Conservation (phyloP, 2,797 vertebrate genomes). For the Botia almorhae region DNA sequence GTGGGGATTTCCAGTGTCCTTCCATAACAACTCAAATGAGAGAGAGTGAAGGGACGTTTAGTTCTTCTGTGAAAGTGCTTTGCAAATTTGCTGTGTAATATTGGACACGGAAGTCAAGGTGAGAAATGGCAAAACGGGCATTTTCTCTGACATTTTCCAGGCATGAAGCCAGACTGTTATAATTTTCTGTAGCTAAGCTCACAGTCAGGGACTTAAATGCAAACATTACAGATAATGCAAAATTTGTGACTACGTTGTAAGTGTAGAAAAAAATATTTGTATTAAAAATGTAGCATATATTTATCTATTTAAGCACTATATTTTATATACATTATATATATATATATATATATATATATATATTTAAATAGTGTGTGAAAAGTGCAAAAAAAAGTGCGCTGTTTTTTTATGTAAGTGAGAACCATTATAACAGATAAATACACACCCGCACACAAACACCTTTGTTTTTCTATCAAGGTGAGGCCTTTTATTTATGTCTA, state of each 20-base stretch:
- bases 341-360: too few species aligned
- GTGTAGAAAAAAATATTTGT: too few species aligned
- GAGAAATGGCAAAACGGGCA: not conserved
- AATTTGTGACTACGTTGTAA: not conserved
- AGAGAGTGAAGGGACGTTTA: not conserved
- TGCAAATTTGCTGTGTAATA: constrained; percentile 10
- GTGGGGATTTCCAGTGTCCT: constrained; percentile 55
- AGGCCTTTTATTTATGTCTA: too few species aligned
- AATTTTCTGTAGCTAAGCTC: not conserved
- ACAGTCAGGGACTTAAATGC: not conserved
- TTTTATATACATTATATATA: too few species aligned
- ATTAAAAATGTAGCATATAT: too few species aligned
- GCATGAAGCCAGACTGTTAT: not conserved
- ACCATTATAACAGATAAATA: too few species aligned
- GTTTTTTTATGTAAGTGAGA: too few species aligned
- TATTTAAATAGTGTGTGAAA: too few species aligned
- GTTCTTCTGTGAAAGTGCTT: constrained; percentile 10
- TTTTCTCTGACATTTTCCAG: not conserved
- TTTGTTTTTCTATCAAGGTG: too few species aligned
- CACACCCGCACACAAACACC: too few species aligned
- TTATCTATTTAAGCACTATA: too few species aligned
- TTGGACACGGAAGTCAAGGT: not conserved
- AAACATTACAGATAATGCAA: not conserved
- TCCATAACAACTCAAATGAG: constrained; percentile 28
- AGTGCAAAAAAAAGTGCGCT: too few species aligned